Evolutionary conservation across 2,113 vertebrate species (phyloP), one percentile per base, ranked within the genome.

Genomic region (Panthera uncia): DNA sequence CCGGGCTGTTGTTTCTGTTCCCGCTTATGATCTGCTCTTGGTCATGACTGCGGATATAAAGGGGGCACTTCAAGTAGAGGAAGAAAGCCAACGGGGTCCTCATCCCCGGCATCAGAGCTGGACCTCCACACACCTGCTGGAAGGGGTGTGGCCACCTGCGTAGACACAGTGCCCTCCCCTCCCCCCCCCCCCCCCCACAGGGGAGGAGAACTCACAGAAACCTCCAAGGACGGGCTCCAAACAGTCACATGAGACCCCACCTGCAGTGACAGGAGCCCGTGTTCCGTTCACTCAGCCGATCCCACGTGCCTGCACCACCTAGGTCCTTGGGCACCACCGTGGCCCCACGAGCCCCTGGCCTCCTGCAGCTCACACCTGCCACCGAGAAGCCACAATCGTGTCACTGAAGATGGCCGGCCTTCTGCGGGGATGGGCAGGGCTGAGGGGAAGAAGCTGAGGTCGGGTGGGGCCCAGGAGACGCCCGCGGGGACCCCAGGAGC

Each of bases 91-190:
- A 16, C 1, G 2, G 71, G 36, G 36, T 68, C 61, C 36, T 18
- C n/a, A 66, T 15, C 55, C 4, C 68, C 18, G 0, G 57, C 31
- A 5, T 69, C 63, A 55, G 63, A 69, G 45, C n/a, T 14, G 15
- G 19, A 1, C 48, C 73, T 36, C 38, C 83, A n/a, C 23, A 19
- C 2, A 55, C 27, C 33, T 33, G 31, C 36, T 0, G 0, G 76
- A 7, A 4, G 13, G 12, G 8, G 23, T 7, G 5, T 36, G 12
- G 25, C 12, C 41, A 50, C 19, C 45, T 41, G 14, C 0, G 2
- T 2, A 14, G 36, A 41, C 4, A 29, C 38, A 45, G 73, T 1
- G 38, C 45, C 45, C 7, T 45, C 45, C 7, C 45, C 0, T 0
- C 45, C 45, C 0, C 1, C 45, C 45, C 45, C 38, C 11, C 33